Evolutionary conservation across 1,140 invertebrate genomes (phyloP).

Genomic region (Belonocnema kinseyi): DNA sequence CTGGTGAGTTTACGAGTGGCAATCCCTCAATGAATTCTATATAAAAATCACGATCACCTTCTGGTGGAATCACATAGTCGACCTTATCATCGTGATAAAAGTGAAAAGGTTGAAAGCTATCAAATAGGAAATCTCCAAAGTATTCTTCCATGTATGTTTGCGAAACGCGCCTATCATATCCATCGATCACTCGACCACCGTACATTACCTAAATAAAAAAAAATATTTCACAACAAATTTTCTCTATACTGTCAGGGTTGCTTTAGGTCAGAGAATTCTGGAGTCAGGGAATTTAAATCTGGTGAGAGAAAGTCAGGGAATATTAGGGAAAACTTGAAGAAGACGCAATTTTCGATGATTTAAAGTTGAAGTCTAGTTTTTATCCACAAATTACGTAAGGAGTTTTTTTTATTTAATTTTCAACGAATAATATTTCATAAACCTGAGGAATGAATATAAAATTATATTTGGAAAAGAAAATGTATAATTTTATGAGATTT

Average conservation of each 20-base stretch:
- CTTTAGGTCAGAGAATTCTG: too few relatives aligned
- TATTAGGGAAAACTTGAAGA: too few relatives aligned
- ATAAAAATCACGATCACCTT: conserved; percentile 83
- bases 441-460: too few relatives aligned
- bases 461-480: too few relatives aligned
- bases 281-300: too few relatives aligned
- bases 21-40: conserved; percentile 83
- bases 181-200: conserved; percentile 92
- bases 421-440: too few relatives aligned
- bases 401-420: too few relatives aligned
- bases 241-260: neutral
- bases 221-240: neutral
- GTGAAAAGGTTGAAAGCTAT: conserved; percentile 91
- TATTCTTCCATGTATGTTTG: conserved; percentile 94
- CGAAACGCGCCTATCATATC: conserved; percentile 90
- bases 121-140: conserved; percentile 94
- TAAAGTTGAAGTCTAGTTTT: too few relatives aligned
- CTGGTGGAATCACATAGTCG: conserved; percentile 86
- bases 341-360: too few relatives aligned
- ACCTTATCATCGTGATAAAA: conserved; percentile 87
- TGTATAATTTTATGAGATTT: too few relatives aligned
- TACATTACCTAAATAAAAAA: conserved; percentile 87
- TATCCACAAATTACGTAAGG: too few relatives aligned
- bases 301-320: too few relatives aligned
- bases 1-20: conserved; percentile 86